Percentiles rank a stretch among this genome's conserved stretches.
These are phyloP conservation scores for Epinotia demarniana DNA, from an alignment of 2,888 invertebrate species.

Conservation along the genomic window DNA sequence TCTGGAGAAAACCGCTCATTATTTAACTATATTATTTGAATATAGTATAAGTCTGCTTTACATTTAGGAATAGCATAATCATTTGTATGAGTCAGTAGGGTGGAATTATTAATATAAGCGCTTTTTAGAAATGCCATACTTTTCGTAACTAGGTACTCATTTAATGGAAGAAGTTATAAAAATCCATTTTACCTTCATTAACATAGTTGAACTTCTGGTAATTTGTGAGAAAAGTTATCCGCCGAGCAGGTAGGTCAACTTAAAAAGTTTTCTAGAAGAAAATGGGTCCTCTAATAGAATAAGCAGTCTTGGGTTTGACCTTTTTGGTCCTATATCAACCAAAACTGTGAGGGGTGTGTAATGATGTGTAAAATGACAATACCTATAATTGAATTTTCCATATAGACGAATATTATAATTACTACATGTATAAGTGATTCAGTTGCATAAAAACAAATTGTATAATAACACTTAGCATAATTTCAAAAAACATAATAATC, in stretches of 20 bases:
- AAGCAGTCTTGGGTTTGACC: slow-evolving; percentile 1
- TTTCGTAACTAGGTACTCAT: neutral
- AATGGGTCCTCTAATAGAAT: neutral
- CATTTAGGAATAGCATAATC: neutral
- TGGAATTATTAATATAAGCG: neutral
- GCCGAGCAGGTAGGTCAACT: slow-evolving; percentile 3
- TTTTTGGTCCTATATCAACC: neutral
- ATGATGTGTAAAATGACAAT: no score
- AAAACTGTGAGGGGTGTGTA: no score
- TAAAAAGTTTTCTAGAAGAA: neutral
- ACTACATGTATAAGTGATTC: no score
- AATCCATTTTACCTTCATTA: slow-evolving; percentile 11
- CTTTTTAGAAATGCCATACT: neutral
- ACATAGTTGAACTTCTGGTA: slow-evolving; percentile 16
- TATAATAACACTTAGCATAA: no score
- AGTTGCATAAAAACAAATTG: no score
- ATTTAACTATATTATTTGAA: neutral
- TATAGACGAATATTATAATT: no score
- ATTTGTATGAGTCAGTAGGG: neutral
- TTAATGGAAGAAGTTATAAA: slow-evolving; percentile 12
- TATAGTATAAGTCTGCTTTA: neutral
- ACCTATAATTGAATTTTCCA: no score
- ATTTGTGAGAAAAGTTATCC: slow-evolving; percentile 22
- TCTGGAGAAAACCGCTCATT: no score
- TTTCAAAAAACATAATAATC: no score